Percentiles rank a stretch among this genome's conserved stretches.
phyloP scores from a whole-genome alignment of 1,140 invertebrate species.

The Hyphantria cunea region DNA sequence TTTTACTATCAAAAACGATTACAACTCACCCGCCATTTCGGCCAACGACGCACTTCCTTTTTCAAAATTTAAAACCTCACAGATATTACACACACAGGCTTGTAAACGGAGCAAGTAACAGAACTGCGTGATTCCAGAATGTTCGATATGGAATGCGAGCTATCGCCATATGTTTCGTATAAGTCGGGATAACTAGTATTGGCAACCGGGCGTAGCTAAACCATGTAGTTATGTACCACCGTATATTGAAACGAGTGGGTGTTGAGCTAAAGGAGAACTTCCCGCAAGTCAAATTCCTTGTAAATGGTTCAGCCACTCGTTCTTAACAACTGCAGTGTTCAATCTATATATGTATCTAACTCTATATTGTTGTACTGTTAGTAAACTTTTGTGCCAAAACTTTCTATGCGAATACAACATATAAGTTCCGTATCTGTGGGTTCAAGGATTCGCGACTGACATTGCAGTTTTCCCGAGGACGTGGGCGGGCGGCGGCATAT shows the following conservation, averaged over 20 bases:
- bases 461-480: constrained; percentile 27
- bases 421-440: constrained; percentile 4
- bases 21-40: constrained; percentile 18
- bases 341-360: background rate
- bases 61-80: constrained; percentile 22
- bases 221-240: constrained; percentile 24
- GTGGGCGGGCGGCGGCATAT: constrained; percentile 26
- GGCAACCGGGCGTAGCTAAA: constrained; percentile 23
- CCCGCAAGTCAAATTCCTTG: background rate
- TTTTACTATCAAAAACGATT: constrained; percentile 11
- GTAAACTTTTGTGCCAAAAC: background rate
- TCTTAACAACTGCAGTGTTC: background rate
- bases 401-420: background rate
- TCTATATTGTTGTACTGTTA: background rate
- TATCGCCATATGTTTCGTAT: constrained; percentile 63
- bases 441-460: constrained; percentile 29
- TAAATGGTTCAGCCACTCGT: background rate
- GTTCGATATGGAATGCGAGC: constrained; percentile 52
- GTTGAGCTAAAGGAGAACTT: constrained; percentile 5
- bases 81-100: constrained; percentile 35
- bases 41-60: constrained; percentile 4
- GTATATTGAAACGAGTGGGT: constrained; percentile 19
- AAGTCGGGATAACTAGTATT: constrained; percentile 31
- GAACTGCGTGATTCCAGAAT: constrained; percentile 56
- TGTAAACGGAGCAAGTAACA: constrained; percentile 39